A percentile compares a stretch with the other conserved stretches of the same genome.
phyloP scores from a whole-genome alignment of 2,888 invertebrate species.

The Agrotis puta region DNA sequence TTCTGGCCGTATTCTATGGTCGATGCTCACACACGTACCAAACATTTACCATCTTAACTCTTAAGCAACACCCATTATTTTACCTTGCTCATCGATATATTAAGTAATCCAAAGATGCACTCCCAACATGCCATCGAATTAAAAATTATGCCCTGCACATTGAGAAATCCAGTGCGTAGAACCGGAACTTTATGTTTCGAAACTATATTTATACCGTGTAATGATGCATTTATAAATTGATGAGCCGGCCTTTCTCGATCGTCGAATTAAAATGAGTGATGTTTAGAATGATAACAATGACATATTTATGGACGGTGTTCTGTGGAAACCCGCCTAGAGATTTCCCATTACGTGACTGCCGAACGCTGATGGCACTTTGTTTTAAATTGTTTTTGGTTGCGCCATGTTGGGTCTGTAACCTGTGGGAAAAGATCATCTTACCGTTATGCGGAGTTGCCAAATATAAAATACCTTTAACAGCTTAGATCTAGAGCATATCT shows the following conservation, averaged over 20 bases:
- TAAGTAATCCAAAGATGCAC: slow-evolving; percentile 69
- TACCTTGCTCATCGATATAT: slow-evolving; percentile 66
- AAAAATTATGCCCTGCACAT: slow-evolving; percentile 78
- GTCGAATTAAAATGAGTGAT: slow-evolving; percentile 86
- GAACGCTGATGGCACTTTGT: slow-evolving; percentile 31
- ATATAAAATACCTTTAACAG: neutral
- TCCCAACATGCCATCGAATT: slow-evolving; percentile 75
- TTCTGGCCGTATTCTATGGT: slow-evolving; percentile 52
- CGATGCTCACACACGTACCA: slow-evolving; percentile 36
- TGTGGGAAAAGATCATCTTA: neutral
- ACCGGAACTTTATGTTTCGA: slow-evolving; percentile 70
- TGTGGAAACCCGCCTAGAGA: slow-evolving; percentile 64
- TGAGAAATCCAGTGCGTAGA: slow-evolving; percentile 78
- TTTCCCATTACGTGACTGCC: slow-evolving; percentile 42
- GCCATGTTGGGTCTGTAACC: slow-evolving; percentile 4
- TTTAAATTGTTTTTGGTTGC: slow-evolving; percentile 34
- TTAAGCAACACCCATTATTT: slow-evolving; percentile 63
- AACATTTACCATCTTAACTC: slow-evolving; percentile 57
- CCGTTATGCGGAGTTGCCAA: neutral
- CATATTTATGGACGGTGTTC: slow-evolving; percentile 73
- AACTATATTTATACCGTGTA: slow-evolving; percentile 76
- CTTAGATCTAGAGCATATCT: neutral
- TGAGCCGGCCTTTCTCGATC: slow-evolving; percentile 74
- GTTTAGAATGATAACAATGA: slow-evolving; percentile 80
- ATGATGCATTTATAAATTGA: slow-evolving; percentile 85